Evolutionary conservation across 2,113 vertebrate genomes (phyloP), one percentile per base, ranked within the genome.

Genomic region (Protobothrops mucrosquamatus): DNA sequence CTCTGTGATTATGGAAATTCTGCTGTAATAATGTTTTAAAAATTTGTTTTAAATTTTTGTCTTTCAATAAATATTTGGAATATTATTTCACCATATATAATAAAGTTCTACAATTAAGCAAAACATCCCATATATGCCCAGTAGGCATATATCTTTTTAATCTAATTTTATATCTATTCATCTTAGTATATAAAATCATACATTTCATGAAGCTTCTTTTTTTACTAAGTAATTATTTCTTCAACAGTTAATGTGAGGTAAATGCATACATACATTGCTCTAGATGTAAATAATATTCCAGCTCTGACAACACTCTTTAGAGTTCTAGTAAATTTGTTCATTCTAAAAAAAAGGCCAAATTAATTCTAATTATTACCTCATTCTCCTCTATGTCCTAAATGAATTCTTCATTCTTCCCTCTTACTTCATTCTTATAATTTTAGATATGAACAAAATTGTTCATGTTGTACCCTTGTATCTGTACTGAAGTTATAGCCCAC

Each of bases 1-100:
- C 93, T 94, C 92, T 92, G 51, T 92, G 95, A 85, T 94, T 64
- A 43, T 64, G 88, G 87, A n/a, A 89, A 43, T 90, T 92, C 22
- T 94, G 88, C 85, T 69, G 24, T 88, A 91, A 55, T 12, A 2
- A 23, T 74, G 61, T 7, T 29, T 56, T 20, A 93, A 54, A 43
- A 74, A 23, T 34, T 57, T 92, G 81, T 91, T 93, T 96, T 46
- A 94, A 95, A 93, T 10, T 88, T 7, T 87, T 55, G 43, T 11
- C 8, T 0, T 93, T 90, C 54, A 24, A 26, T 39, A 89, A 88
- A 39, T 24, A 90, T 64, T 90, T 89, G 24, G 6, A 89, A 61
- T 34, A 61, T 59, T 0, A 18, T 6, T 86, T 61, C 74, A 86
- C 56, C 4, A 88, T 29, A 89, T 81, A n/a, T 56, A 90, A 90